A percentile compares a stretch with the other conserved stretches of the same genome.
phyloP scores from a whole-genome alignment of 2,888 invertebrate species.

The Dasypolia templi region DNA sequence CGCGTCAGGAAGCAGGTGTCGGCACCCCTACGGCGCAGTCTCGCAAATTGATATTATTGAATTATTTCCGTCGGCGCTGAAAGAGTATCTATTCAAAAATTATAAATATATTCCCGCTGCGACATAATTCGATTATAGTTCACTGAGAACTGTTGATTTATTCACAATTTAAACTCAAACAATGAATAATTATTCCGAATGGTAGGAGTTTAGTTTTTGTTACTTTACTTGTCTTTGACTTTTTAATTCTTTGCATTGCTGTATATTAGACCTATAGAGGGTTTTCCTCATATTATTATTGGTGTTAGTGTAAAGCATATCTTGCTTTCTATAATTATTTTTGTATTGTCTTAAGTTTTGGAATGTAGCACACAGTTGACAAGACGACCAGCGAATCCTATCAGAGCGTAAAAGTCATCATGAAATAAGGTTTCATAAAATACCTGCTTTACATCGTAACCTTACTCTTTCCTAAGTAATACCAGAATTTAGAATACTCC shows the following conservation, averaged over 20 bases:
- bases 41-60: constrained; percentile 33
- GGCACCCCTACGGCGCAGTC: constrained; percentile 6
- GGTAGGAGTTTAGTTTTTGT: not conserved
- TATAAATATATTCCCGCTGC: constrained; percentile 11
- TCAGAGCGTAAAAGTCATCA: not conserved
- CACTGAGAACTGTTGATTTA: constrained; percentile 1
- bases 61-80: constrained; percentile 18
- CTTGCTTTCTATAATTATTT: not conserved
- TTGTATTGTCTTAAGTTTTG: too few species aligned
- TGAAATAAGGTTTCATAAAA: too few species aligned
- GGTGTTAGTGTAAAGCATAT: not conserved
- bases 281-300: not conserved
- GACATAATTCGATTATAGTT: not conserved
- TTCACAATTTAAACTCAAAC: not conserved
- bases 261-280: not conserved
- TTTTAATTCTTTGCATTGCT: not conserved
- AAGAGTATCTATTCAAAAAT: constrained; percentile 19
- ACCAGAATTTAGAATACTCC: not conserved
- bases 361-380: not conserved
- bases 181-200: not conserved
- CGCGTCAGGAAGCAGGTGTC: too few species aligned
- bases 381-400: not conserved
- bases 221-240: not conserved
- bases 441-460: not conserved
- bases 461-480: not conserved